Conservation (phyloP, 1,140 invertebrate species). For the Brachionus asplanchnoidis region DNA sequence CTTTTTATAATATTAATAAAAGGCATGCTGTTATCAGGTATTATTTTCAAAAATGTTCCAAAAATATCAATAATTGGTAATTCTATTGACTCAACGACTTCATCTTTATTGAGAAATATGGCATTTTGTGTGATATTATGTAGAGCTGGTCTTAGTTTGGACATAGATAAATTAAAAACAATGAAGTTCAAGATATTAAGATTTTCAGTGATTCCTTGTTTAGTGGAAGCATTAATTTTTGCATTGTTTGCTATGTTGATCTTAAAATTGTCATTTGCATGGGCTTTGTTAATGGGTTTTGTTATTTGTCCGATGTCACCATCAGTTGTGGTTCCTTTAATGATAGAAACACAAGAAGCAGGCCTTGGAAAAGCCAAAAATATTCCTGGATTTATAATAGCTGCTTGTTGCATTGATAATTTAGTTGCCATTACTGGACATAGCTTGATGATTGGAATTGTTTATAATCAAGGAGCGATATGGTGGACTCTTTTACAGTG, state of each 20-base stretch:
- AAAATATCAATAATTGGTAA: slow-evolving; percentile 51
- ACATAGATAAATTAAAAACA: slow-evolving; percentile 74
- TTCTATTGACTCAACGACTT: slow-evolving; percentile 56
- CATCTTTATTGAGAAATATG: slow-evolving; percentile 64
- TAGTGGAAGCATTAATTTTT: slow-evolving; percentile 68
- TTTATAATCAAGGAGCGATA: not conserved
- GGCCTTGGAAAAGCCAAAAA: slow-evolving; percentile 86
- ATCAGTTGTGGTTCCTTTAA: slow-evolving; percentile 84
- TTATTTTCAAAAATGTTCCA: slow-evolving; percentile 53
- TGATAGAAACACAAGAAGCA: slow-evolving; percentile 73
- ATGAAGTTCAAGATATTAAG: slow-evolving; percentile 66
- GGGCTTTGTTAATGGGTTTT: slow-evolving; percentile 78
- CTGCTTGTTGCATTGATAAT: slow-evolving; percentile 82
- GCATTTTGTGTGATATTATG: slow-evolving; percentile 85
- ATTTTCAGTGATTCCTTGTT: slow-evolving; percentile 77
- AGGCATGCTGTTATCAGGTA: slow-evolving; percentile 56
- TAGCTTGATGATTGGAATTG: slow-evolving; percentile 56
- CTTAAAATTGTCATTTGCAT: slow-evolving; percentile 76
- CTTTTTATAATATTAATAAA: not conserved
- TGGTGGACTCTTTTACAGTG: slow-evolving; percentile 13
- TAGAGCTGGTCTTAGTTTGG: slow-evolving; percentile 83
- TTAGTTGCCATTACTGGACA: slow-evolving; percentile 77
- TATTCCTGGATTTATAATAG: slow-evolving; percentile 86
- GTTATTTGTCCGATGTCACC: slow-evolving; percentile 85
- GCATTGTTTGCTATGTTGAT: slow-evolving; percentile 69